These are phyloP conservation scores for Hypsopygia costalis DNA, from an alignment of 2,888 invertebrate species.

Conservation along the genomic window DNA sequence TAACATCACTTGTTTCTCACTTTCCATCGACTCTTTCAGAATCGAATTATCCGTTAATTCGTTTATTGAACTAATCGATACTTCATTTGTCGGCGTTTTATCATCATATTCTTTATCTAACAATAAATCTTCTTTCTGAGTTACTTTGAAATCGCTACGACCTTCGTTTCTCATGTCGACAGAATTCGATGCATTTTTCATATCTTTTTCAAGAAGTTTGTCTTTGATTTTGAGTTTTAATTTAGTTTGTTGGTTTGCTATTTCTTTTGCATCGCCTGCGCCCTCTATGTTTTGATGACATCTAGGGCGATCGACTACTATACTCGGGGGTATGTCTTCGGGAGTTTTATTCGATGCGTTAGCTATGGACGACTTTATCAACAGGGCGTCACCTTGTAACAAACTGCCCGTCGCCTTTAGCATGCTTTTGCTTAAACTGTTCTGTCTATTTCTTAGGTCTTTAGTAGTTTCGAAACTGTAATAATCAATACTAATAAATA, in stretches of 20 bases:
- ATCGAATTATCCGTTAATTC: slow-evolving; percentile 74
- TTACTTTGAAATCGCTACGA: slow-evolving; percentile 40
- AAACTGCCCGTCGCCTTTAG: slow-evolving; percentile 64
- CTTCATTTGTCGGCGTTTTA: slow-evolving; percentile 74
- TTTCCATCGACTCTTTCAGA: slow-evolving; percentile 71
- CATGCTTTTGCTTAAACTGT: slow-evolving; percentile 71
- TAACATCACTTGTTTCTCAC: slow-evolving; percentile 66
- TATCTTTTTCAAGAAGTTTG: slow-evolving; percentile 54
- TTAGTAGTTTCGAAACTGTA: slow-evolving; percentile 68
- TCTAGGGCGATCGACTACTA: slow-evolving; percentile 44
- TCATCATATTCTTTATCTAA: slow-evolving; percentile 57
- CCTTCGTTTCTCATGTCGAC: slow-evolving; percentile 51
- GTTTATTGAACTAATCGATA: slow-evolving; percentile 70
- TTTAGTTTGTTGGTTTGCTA: slow-evolving; percentile 48
- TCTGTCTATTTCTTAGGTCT: slow-evolving; percentile 68
- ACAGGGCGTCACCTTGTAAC: slow-evolving; percentile 64
- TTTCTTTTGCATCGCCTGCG: slow-evolving; percentile 31
- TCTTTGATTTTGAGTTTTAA: slow-evolving; percentile 53
- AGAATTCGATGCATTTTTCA: slow-evolving; percentile 63
- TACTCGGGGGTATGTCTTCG: slow-evolving; percentile 53
- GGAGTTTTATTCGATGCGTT: slow-evolving; percentile 47
- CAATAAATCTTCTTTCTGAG: slow-evolving; percentile 45
- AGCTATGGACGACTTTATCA: slow-evolving; percentile 63
- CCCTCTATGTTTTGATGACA: slow-evolving; percentile 27
- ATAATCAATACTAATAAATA: no score